These are phyloP conservation scores for Rambutsinella grinnellia DNA, from an alignment of 2,888 invertebrate genomes.

Conservation along the genomic window DNA sequence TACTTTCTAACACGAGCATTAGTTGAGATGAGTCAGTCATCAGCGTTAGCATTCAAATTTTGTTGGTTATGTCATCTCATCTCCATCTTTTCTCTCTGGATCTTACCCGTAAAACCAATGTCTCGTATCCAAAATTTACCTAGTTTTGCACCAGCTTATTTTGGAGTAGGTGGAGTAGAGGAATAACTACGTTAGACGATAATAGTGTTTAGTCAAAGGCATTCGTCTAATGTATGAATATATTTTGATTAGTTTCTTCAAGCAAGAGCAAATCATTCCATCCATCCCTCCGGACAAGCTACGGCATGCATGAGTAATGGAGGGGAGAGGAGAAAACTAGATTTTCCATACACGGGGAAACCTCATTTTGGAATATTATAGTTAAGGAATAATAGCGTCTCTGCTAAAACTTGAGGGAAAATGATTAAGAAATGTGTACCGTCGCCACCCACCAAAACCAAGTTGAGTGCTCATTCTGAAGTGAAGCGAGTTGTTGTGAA, in stretches of 20 bases:
- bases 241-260: slow-evolving; percentile 37
- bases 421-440: slow-evolving; percentile 10
- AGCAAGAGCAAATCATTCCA: slow-evolving; percentile 26
- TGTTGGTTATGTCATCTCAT: neutral
- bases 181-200: no score
- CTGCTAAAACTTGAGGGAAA: neutral
- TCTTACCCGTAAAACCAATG: no score
- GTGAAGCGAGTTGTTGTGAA: neutral
- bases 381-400: neutral
- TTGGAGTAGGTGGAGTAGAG: no score
- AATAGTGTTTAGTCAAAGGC: no score
- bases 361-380: slow-evolving; percentile 20
- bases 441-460: neutral
- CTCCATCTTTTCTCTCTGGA: no score
- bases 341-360: neutral
- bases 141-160: no score
- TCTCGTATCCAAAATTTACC: no score
- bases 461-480: neutral
- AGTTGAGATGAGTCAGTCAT: neutral
- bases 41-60: neutral
- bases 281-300: slow-evolving; percentile 13
- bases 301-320: slow-evolving; percentile 26
- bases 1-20: neutral
- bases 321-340: slow-evolving; percentile 9
- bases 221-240: no score